Base-by-base conservation (phyloP, 2,113 vertebrate species). In the Mormyrus lacerda region DNA sequence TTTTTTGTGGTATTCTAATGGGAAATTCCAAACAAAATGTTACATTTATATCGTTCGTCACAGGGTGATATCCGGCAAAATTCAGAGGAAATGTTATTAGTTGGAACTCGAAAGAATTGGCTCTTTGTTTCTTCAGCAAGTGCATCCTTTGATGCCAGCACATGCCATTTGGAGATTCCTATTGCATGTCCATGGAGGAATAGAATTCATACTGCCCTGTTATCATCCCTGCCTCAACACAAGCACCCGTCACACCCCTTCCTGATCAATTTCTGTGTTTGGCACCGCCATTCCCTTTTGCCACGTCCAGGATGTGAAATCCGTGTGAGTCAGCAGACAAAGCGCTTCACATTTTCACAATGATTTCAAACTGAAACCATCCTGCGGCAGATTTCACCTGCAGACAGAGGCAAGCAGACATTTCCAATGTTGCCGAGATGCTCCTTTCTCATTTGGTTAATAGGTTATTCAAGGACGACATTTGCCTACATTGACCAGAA, bases 391-490 rank as follows among this genome's bases (percentile, higher is more conserved):
- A 35, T 85, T 61, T 42, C 42, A 4, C 55, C 50, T 13, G 42
- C 15, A 45, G 9, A 50, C 4, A 45, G 27, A 27, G 15, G 7
- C 11, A 69, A 48, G 65, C 42, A 42, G 45, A 69, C 17, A 45
- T 47, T 73, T 55, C 27, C 27, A 69, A 65, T 87, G 51, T 65
- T 61, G 89, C 45, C 53, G 27, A 51, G 31, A 84, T 86, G 79
- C 17, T 47, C 27, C 61, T 31, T 86, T 50, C 51, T 79, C n/a
- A 90, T 87, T 90, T 87, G 89, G 44, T 73, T 76, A 90, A 76
- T 82, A 42, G 89, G 85, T 90, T 73, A 55, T 45, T 90, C 89
- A 90, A 90, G 85, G 85, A 87, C 89, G 42, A 76, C 5, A 87
- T 90, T 87, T 90, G 89, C 84, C 84, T 90, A 7, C 17, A 15